Percentiles rank a stretch among this genome's conserved stretches.
Evolutionary conservation across 2,888 invertebrate genomes (phyloP).

Genomic region (Callyntrura sp.): DNA sequence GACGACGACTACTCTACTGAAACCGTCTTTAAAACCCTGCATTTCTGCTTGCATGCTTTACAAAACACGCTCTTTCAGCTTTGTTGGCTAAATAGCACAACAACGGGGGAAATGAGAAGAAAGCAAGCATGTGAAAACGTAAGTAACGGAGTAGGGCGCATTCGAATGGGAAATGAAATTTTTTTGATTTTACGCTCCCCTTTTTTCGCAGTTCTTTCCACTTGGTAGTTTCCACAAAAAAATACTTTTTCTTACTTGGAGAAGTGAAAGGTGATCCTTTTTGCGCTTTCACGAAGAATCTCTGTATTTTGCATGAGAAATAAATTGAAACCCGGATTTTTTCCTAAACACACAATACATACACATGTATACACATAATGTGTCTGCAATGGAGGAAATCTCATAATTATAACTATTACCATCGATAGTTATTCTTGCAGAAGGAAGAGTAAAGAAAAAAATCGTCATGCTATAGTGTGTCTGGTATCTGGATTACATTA

Average conservation of each 20-base stretch:
- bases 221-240: slow-evolving; percentile 35
- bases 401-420: neutral
- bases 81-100: neutral
- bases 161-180: neutral
- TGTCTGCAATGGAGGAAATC: neutral
- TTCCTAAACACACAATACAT: neutral
- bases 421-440: neutral
- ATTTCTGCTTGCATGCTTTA: neutral
- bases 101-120: slow-evolving; percentile 10
- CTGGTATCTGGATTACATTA: neutral
- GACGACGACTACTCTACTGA: too few relatives aligned
- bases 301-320: slow-evolving; percentile 53
- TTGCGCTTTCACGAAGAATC: neutral
- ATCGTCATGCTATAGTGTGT: neutral
- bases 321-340: slow-evolving; percentile 70
- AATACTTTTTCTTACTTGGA: slow-evolving; percentile 9
- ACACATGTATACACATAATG: slow-evolving; percentile 20
- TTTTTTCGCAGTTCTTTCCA: neutral
- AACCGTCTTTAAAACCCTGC: neutral
- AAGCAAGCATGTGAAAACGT: neutral
- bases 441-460: neutral
- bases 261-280: slow-evolving; percentile 49
- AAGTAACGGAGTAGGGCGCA: neutral
- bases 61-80: neutral
- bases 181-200: neutral